Conservation (phyloP, 1,140 invertebrate species). For the Gonatopus flavifemur region DNA sequence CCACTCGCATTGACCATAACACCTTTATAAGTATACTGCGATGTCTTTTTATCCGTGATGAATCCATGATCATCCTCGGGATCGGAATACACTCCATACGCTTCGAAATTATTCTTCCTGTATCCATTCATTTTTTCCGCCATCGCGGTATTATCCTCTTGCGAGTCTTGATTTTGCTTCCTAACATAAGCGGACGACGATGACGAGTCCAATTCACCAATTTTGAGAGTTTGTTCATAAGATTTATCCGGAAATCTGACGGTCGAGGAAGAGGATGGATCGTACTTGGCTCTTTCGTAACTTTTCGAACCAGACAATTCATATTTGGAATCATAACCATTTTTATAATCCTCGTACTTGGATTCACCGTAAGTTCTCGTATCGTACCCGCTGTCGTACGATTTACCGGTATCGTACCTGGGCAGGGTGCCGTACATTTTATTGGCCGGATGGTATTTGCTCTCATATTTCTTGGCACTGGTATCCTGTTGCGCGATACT, state of each 20-base stretch:
- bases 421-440: constrained; percentile 52
- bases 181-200: constrained; percentile 33
- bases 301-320: constrained; percentile 52
- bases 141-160: constrained; percentile 24
- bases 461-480: constrained; percentile 36
- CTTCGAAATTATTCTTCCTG: constrained; percentile 55
- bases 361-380: constrained; percentile 36
- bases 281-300: constrained; percentile 52
- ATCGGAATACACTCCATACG: constrained; percentile 61
- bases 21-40: constrained; percentile 57
- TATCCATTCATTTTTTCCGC: constrained; percentile 54
- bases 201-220: constrained; percentile 43
- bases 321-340: constrained; percentile 47
- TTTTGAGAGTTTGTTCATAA: constrained; percentile 53
- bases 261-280: constrained; percentile 28
- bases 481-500: constrained; percentile 33
- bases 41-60: constrained; percentile 47
- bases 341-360: constrained; percentile 27
- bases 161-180: constrained; percentile 50
- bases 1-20: constrained; percentile 60
- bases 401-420: constrained; percentile 44
- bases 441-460: constrained; percentile 41
- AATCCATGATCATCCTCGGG: constrained; percentile 61
- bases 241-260: constrained; percentile 48
- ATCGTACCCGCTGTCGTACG: constrained; percentile 38